Base-by-base conservation (phyloP, 2,888 invertebrate genomes). In the Gymnosoma rotundatum region DNA sequence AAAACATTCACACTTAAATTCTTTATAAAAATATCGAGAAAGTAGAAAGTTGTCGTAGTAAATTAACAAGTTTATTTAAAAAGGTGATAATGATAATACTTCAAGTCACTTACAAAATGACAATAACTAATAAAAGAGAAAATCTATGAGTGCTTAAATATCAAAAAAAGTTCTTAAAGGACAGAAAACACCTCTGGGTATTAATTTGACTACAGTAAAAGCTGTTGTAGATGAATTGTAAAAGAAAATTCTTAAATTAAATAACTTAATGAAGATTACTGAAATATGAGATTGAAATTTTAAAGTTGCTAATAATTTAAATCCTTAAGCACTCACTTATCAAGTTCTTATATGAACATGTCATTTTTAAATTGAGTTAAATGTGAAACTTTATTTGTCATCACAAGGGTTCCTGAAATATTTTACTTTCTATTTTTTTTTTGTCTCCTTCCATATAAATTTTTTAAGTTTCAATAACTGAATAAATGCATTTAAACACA, bases 11-110 rank as follows among this genome's bases (percentile, higher is more conserved):
- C 32, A 72, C 70, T 32, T 32, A 5, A 56, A 54, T n/a, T 42
- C 48, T 20, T 21, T 73, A 48, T 12, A 20, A 7, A 21, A 52
- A 38, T 42, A 18, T 12, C 52, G n/a, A 32, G 32, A 70, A 32
- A 20, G 2, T 25, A 42, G 1, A 58, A 79, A 58, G 50, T 50
- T 72, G 64, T 66, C 64, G 58, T 42, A 32, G 38, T 66, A 79
- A 79, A 58, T 20, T 25, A 3, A 9, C 18, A 72, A 79, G 58
- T 64, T 72, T 64, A 42, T 36, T 56, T 56, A 38, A 58, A 79
- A 79, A 79, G 64, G 78, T 79, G 64, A 79, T 79, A 72, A 79
- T 58, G 50, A 72, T 72, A 64, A 64, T 64, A 63, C 36, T 32
- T 25, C 60, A 50, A 56, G 50, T 50, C 25, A 60, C 14, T 21